Conservation (phyloP, 2,888 invertebrate species). For the Dasypolia templi region DNA sequence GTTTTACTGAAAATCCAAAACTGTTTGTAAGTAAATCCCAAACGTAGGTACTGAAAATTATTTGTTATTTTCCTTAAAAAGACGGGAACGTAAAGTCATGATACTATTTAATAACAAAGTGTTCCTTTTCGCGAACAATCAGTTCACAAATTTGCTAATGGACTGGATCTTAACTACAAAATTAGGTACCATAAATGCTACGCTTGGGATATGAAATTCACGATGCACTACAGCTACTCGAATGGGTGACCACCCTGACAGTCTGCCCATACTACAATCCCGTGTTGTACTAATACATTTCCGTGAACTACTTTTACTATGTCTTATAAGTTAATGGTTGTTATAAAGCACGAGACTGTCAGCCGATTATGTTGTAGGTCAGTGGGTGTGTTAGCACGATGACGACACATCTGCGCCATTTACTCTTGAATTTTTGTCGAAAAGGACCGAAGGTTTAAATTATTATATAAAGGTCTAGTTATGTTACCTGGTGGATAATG, state of each 20-base stretch:
- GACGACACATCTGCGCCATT: slow-evolving; percentile 13
- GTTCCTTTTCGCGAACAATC: neutral
- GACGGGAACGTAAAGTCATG: neutral
- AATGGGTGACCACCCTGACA: neutral
- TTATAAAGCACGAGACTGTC: slow-evolving; percentile 26
- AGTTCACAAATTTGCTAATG: neutral
- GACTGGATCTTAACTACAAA: neutral
- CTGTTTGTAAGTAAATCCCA: neutral
- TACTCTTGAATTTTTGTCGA: slow-evolving; percentile 19
- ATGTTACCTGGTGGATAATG: slow-evolving; percentile 1
- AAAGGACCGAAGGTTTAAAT: slow-evolving; percentile 1
- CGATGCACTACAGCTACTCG: neutral
- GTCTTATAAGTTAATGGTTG: slow-evolving; percentile 15
- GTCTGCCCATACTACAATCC: neutral
- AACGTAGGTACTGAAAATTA: neutral
- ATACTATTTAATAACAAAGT: neutral
- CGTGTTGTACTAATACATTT: neutral
- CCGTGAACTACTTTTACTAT: slow-evolving; percentile 15
- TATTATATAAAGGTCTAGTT: neutral
- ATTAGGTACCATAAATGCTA: neutral
- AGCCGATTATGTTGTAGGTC: slow-evolving; percentile 42
- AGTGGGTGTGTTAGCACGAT: slow-evolving; percentile 30
- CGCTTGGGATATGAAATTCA: neutral
- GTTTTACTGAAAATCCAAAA: too few species aligned
- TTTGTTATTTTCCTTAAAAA: slow-evolving; percentile 17